A percentile compares a stretch with the other conserved stretches of the same genome.
Evolutionary conservation across 2,888 invertebrate genomes (phyloP).

Genomic region (Onthophagus sagittarius): DNA sequence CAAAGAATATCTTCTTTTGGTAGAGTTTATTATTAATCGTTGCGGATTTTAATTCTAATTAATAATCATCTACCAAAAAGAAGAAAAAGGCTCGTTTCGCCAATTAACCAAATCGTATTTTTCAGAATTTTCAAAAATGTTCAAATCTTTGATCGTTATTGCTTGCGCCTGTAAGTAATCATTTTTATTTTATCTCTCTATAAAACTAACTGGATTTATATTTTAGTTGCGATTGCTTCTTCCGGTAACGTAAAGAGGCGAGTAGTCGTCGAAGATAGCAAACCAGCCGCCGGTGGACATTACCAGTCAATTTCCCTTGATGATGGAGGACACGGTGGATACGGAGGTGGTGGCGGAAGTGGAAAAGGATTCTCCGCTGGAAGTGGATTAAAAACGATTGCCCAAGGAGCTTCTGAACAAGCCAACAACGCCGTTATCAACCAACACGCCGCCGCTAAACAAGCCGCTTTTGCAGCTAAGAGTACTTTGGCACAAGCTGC

Average conservation of each 20-base stretch:
- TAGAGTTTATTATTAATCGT: not conserved
- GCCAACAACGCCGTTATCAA: slow-evolving; percentile 62
- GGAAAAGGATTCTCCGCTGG: slow-evolving; percentile 59
- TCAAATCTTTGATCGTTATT: slow-evolving; percentile 16
- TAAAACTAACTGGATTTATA: not conserved
- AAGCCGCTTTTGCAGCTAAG: slow-evolving; percentile 68
- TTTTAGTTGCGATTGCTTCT: slow-evolving; percentile 10
- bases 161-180: slow-evolving; percentile 17
- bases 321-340: slow-evolving; percentile 22
- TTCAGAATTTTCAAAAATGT: slow-evolving; percentile 15
- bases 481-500: slow-evolving; percentile 67
- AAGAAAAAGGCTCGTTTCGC: no score
- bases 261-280: slow-evolving; percentile 15
- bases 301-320: slow-evolving; percentile 22
- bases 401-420: slow-evolving; percentile 64
- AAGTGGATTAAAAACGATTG: slow-evolving; percentile 60
- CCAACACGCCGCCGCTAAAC: slow-evolving; percentile 65
- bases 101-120: not conserved
- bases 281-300: slow-evolving; percentile 18
- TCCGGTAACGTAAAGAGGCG: slow-evolving; percentile 3
- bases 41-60: no score
- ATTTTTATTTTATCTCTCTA: not conserved
- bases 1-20: not conserved
- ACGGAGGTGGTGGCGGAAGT: slow-evolving; percentile 29
- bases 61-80: no score